A percentile compares a stretch with the other conserved stretches of the same genome.
These are phyloP conservation scores for Eurytoma californica DNA, from an alignment of 2,888 invertebrate genomes.

Conservation along the genomic window DNA sequence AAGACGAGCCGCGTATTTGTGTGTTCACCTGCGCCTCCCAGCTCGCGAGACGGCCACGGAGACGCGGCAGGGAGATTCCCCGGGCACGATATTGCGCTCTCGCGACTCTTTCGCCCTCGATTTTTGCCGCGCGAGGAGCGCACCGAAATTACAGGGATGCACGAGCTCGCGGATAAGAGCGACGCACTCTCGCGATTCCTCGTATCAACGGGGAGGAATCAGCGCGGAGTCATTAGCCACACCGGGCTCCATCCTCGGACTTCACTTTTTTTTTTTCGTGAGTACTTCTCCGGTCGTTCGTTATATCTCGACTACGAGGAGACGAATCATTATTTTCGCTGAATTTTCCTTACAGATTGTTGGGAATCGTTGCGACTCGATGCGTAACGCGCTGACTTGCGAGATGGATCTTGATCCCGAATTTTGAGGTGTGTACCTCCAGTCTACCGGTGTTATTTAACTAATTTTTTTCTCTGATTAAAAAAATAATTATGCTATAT, in stretches of 20 bases:
- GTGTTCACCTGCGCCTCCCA: background rate
- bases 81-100: constrained; percentile 15
- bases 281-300: background rate
- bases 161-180: constrained; percentile 17
- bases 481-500: no score
- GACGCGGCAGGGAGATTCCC: background rate
- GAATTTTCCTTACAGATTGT: no score
- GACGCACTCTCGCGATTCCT: constrained; percentile 1
- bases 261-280: background rate
- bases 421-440: no score
- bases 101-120: constrained; percentile 28
- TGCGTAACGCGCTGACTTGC: background rate
- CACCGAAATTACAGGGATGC: constrained; percentile 32
- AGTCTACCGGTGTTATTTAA: no score
- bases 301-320: constrained; percentile 1
- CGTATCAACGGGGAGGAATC: background rate
- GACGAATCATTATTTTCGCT: background rate
- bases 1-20: background rate
- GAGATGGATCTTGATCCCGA: no score
- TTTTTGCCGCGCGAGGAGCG: constrained; percentile 12
- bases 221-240: background rate
- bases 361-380: no score
- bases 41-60: background rate
- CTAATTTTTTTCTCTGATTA: no score
- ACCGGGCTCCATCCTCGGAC: background rate